Base-by-base conservation (phyloP, 2,113 vertebrate genomes). In the Raja brachyura region DNA sequence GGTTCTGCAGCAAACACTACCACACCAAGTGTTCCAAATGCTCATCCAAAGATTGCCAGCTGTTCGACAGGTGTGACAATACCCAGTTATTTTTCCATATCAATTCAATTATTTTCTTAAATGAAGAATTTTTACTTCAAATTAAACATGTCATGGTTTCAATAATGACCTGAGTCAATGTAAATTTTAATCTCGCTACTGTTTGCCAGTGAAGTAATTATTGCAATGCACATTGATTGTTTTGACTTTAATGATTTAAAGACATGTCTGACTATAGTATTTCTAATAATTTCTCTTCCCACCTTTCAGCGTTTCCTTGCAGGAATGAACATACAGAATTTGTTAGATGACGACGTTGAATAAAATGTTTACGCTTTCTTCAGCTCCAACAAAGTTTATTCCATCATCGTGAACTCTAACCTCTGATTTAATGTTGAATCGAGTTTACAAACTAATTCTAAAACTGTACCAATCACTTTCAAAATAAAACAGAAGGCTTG, bases 21-120 rank as follows among this genome's bases (percentile, higher is more conserved):
- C 95, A 59, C 94, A 94, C 7, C 88, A 94, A 70, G 94, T 95
- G 77, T 95, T 94, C 94, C 94, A 95, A 93, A 95, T 95, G 95
- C 94, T 96, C 7, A 74, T 95, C 78, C 93, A 93, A 86, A 93
- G 85, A 66, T 86, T 93, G 93, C 95, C 94, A 18, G 85, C 93
- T 25, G 76, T 94, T 56, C 94, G 94, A 90, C 95, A 96, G 94
- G 95, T 96, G 66, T 92, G 94, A 75, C 92, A 0, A 14, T 77
- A 74, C 93, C 93, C 93, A 93, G 61, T 93, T 93, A 93, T 86
- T 81, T 93, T 92, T 70, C 31, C 33, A 90, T 39, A 68, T 8
- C 1, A 68, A n/a, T 90, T 90, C 86, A 90, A 5, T 66, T 22
- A 63, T 90, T 90, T 61, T 5, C 79, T 86, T 90, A 5, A 90